Percentiles rank a stretch among this genome's conserved stretches.
These are phyloP conservation scores for Myiothlypis chrysogaster DNA, from an alignment of 2,797 vertebrate species.

Conservation along the genomic window DNA sequence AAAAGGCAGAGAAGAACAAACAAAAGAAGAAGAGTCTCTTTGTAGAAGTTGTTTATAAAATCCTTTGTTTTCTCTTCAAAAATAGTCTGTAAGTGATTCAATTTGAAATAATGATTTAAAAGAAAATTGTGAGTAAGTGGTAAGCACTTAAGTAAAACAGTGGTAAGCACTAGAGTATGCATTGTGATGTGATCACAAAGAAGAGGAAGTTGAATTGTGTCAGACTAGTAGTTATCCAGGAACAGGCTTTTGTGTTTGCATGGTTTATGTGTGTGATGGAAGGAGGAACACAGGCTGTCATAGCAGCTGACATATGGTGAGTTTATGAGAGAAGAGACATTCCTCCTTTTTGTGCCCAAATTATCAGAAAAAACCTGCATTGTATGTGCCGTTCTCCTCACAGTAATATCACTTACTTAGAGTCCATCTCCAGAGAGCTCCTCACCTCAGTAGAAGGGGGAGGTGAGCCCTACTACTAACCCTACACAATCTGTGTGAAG, in stretches of 20 bases:
- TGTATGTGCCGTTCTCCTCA: neutral
- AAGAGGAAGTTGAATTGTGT: neutral
- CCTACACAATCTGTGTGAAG: neutral
- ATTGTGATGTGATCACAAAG: neutral
- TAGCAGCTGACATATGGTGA: neutral
- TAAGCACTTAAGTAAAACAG: too few relatives aligned
- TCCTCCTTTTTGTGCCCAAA: neutral
- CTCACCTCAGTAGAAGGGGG: accelerated
- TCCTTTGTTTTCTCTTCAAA: neutral
- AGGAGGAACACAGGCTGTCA: neutral
- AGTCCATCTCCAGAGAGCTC: neutral
- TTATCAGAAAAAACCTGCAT: neutral
- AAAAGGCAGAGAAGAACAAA: neutral
- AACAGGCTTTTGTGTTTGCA: neutral
- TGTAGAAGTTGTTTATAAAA: neutral
- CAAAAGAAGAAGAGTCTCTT: neutral
- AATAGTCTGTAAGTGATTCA: neutral
- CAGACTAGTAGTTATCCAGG: neutral
- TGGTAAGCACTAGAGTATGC: neutral
- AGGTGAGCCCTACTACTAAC: neutral
- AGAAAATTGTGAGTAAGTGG: neutral
- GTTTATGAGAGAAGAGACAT: neutral
- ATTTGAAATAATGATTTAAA: neutral
- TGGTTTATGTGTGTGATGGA: accelerated
- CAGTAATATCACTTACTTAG: neutral